phyloP scores from a whole-genome alignment of 2,113 vertebrate genomes.

The Lathamus discolor region DNA sequence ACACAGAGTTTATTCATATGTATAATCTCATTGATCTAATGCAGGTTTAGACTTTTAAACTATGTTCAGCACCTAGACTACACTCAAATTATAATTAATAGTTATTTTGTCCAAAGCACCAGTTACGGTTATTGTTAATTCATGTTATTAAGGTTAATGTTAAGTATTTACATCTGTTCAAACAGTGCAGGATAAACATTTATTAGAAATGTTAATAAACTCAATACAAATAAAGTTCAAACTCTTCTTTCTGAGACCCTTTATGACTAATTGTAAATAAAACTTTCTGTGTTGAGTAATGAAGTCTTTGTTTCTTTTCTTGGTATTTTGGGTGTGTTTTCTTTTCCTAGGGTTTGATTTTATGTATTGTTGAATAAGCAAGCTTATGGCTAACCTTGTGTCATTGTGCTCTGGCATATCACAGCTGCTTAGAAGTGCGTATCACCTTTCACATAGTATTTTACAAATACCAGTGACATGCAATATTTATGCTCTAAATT shows the following conservation, averaged over 20 bases:
- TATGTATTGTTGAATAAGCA: background rate
- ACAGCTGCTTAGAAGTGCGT: background rate
- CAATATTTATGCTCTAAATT: background rate
- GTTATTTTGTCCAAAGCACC: background rate
- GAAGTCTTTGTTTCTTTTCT: background rate
- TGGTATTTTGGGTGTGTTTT: background rate
- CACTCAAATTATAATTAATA: background rate
- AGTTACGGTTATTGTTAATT: background rate
- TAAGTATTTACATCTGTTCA: slow-evolving; percentile 23
- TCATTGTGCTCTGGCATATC: background rate
- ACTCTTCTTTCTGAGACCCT: background rate
- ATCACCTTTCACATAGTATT: rapidly evolving
- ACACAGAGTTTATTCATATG: background rate
- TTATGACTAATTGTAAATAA: slow-evolving; percentile 50
- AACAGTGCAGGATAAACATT: background rate
- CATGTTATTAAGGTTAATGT: background rate
- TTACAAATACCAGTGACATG: background rate
- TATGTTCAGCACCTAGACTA: background rate
- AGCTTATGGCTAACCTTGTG: background rate
- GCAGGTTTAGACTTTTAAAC: background rate
- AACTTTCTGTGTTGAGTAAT: background rate
- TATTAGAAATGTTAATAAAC: background rate
- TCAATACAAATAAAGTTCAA: background rate
- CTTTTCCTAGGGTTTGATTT: background rate
- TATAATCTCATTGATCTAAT: background rate